Base-by-base conservation (phyloP, 2,113 vertebrate species). In the Pomatostomus ruficeps region DNA sequence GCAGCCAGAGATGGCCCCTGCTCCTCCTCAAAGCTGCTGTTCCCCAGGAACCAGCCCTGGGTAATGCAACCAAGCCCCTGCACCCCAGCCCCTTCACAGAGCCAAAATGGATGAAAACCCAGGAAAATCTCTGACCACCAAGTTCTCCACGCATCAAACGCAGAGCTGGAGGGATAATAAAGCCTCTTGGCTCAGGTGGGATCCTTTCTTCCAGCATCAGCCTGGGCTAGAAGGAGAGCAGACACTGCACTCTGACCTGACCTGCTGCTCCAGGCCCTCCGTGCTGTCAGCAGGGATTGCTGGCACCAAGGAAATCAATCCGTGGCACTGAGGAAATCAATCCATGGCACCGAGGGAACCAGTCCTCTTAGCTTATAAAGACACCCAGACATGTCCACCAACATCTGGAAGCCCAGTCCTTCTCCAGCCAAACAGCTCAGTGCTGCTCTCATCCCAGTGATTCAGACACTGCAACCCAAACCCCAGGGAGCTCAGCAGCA, bases 311-410 rank as follows among this genome's bases (percentile, higher is more conserved):
- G 40, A 42, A 42, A 42, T 42, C 40, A 42, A 2, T 54, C 26
- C 10, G 10, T 2, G 2, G 18, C 38, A 40, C 25, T 4, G 29
- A 52, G n/a, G 3, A 1, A 68, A 20, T 25, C 16, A 5, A 2
- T 54, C 26, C 10, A 10, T 2, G 2, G 18, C 38, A 40, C 25
- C 3, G 29, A 54, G 29, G 3, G 2, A 68, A 20, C 29, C 16
- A 5, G 5, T 51, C 26, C 20, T 46, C 72, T 22, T 8, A 5
- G 38, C 43, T 86, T 48, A 58, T 35, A 73, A 78, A 77, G n/a
- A 36, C 12, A 52, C 65, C 28, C 9, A 4, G 54, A 38, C 43
- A 68, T 2, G 3, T 40, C 43, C 8, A 4, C 24, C 65, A 31
- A 9, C 42, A 31, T 25, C 42, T 23, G 61, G 31, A 48, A 85